Evolutionary conservation across 2,113 vertebrate genomes (phyloP).

Genomic region (Hirundichthys speculiger): DNA sequence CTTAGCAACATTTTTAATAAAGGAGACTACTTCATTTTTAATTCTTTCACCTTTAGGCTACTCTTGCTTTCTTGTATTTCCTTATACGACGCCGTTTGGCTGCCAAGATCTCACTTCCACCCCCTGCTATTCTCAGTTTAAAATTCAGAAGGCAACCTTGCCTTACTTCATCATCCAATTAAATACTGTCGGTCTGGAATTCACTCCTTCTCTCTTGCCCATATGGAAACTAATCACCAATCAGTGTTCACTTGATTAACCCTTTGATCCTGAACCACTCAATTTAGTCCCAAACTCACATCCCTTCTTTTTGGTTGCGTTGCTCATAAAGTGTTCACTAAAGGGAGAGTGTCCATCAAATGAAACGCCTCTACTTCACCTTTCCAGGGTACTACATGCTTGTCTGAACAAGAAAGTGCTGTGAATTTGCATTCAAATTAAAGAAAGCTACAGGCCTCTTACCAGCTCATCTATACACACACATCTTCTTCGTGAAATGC

Average conservation of each 20-base stretch:
- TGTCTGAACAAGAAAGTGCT: no score
- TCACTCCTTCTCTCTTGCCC: slow-evolving; percentile 31
- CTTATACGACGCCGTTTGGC: slow-evolving; percentile 47
- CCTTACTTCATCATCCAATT: slow-evolving; percentile 52
- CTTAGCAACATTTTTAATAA: slow-evolving; percentile 56
- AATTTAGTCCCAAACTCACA: not conserved
- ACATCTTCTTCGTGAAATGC: no score
- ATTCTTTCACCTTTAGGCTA: slow-evolving; percentile 58
- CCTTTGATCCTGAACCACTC: not conserved
- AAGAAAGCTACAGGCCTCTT: no score
- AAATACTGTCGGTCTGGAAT: slow-evolving; percentile 25
- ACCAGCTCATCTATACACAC: no score
- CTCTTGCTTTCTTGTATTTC: slow-evolving; percentile 56
- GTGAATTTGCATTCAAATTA: no score
- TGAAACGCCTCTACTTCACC: not conserved
- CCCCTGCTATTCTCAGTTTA: slow-evolving; percentile 45
- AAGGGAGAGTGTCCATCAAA: not conserved
- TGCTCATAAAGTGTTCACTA: slow-evolving; percentile 7
- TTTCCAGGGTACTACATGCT: no score
- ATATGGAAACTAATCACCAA: slow-evolving; percentile 44
- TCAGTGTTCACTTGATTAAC: slow-evolving; percentile 29
- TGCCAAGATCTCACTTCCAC: slow-evolving; percentile 24
- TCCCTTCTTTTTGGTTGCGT: not conserved
- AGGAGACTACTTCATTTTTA: slow-evolving; percentile 53
- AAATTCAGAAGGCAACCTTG: slow-evolving; percentile 49